Conservation (phyloP, 2,113 vertebrate species). For the Hemichromis elongatus region DNA sequence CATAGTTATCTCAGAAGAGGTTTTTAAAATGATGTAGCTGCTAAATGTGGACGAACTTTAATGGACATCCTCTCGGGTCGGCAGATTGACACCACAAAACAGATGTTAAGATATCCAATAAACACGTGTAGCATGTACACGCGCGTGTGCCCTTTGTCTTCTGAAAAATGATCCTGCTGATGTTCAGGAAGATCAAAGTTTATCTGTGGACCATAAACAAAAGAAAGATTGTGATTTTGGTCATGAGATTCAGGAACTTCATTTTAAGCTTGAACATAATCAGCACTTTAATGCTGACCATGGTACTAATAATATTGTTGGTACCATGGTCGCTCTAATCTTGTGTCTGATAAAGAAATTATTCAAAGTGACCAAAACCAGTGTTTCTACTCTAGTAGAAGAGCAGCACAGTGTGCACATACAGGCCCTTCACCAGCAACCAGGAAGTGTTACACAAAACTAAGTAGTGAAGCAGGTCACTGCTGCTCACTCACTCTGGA, state of each 20-base stretch:
- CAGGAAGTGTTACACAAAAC: conserved; percentile 85
- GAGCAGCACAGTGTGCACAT: conserved; percentile 80
- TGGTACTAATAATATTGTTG: not conserved
- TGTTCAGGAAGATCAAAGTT: conserved; percentile 76
- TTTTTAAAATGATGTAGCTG: not conserved
- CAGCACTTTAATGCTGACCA: not conserved
- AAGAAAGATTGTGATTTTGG: not conserved
- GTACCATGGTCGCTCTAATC: not conserved
- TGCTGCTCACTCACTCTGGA: conserved; percentile 61
- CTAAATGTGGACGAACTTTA: conserved; percentile 4
- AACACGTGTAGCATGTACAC: conserved; percentile 59
- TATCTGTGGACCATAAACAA: conserved; percentile 10
- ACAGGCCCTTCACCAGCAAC: conserved; percentile 82
- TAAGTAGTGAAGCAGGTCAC: conserved; percentile 83
- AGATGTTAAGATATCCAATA: not conserved
- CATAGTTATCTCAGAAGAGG: too few species aligned
- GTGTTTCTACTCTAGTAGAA: not conserved
- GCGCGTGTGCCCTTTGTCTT: conserved; percentile 59
- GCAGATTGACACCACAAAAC: conserved; percentile 38
- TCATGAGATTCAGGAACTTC: not conserved
- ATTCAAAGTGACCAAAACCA: not conserved
- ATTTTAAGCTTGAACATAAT: not conserved
- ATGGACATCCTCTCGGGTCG: conserved; percentile 55
- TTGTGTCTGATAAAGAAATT: not conserved
- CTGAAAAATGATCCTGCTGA: conserved; percentile 69